Percentiles rank a stretch among this genome's conserved stretches.
Evolutionary conservation across 2,113 vertebrate species (phyloP).

Genomic region (Chinchilla lanigera): DNA sequence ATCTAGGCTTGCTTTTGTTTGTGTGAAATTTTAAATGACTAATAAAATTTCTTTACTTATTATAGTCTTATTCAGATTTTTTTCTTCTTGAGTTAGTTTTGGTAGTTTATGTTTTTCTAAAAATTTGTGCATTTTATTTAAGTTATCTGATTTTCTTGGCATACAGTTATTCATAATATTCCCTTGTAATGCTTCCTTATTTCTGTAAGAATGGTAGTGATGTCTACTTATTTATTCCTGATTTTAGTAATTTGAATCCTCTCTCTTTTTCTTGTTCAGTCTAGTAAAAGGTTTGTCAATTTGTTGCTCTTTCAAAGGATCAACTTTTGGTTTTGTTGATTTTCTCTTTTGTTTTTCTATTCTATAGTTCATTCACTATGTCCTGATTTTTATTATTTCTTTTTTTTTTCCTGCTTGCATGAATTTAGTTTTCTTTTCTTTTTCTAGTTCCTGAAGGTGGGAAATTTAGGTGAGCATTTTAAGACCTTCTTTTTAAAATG

Average conservation of each 20-base stretch:
- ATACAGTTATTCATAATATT: background rate
- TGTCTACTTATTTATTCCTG: background rate
- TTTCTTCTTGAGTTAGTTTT: constrained; percentile 14
- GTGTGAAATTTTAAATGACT: constrained; percentile 21
- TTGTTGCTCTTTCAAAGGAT: constrained; percentile 38
- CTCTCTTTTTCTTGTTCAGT: constrained; percentile 13
- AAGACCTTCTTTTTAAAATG: constrained; percentile 9
- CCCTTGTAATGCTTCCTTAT: background rate
- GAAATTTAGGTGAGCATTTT: background rate
- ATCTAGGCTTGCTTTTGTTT: constrained; percentile 29
- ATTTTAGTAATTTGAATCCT: constrained; percentile 33
- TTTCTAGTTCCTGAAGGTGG: constrained; percentile 15
- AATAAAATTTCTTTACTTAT: constrained; percentile 43
- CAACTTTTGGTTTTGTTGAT: background rate
- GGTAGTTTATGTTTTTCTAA: constrained; percentile 18
- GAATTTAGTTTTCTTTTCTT: background rate
- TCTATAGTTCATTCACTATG: constrained; percentile 7
- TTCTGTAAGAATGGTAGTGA: constrained; percentile 20
- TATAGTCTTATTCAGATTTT: constrained; percentile 30
- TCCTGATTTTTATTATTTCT: constrained; percentile 35
- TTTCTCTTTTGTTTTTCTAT: constrained; percentile 10
- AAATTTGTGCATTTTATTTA: constrained; percentile 14
- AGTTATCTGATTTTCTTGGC: background rate
- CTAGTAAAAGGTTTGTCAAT: constrained; percentile 3
- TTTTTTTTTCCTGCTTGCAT: constrained; percentile 1